Percentiles rank a stretch among this genome's conserved stretches.
Evolutionary conservation across 2,797 vertebrate genomes (phyloP).

Genomic region (Lycodopsis pacificus): DNA sequence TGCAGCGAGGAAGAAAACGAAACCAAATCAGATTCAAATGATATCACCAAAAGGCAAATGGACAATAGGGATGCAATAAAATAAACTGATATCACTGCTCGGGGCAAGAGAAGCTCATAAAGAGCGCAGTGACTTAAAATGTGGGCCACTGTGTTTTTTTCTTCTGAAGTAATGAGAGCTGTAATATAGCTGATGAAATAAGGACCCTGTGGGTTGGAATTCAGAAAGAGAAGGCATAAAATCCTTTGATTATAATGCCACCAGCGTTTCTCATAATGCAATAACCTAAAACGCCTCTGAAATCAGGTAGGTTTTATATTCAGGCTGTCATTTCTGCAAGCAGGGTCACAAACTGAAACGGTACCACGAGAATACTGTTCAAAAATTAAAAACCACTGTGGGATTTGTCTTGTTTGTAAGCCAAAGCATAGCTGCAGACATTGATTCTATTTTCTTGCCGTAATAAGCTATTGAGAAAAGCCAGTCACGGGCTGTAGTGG

Average conservation of each 20-base stretch:
- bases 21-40: conserved; percentile 57
- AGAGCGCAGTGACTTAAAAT: conserved; percentile 76
- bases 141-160: conserved; percentile 69
- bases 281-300: conserved; percentile 69
- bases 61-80: conserved; percentile 77
- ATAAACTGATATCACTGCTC: conserved; percentile 70
- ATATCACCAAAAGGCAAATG: conserved; percentile 52
- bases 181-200: conserved; percentile 81
- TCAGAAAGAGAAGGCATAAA: conserved; percentile 68
- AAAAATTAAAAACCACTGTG: conserved; percentile 43
- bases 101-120: conserved; percentile 82
- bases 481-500: conserved; percentile 40
- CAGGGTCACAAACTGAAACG: conserved; percentile 39
- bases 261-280: conserved; percentile 72
- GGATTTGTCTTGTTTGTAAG: conserved; percentile 53
- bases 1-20: conserved; percentile 13
- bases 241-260: conserved; percentile 77
- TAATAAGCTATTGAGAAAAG: conserved; percentile 52
- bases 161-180: conserved; percentile 76
- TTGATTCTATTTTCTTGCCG: conserved; percentile 26
- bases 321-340: conserved; percentile 13
- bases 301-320: conserved; percentile 69
- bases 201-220: conserved; percentile 67
- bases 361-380: conserved; percentile 17
- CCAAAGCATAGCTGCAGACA: conserved; percentile 18